Base-by-base conservation (phyloP, 2,113 vertebrate genomes). In the Eurystomus gularis region DNA sequence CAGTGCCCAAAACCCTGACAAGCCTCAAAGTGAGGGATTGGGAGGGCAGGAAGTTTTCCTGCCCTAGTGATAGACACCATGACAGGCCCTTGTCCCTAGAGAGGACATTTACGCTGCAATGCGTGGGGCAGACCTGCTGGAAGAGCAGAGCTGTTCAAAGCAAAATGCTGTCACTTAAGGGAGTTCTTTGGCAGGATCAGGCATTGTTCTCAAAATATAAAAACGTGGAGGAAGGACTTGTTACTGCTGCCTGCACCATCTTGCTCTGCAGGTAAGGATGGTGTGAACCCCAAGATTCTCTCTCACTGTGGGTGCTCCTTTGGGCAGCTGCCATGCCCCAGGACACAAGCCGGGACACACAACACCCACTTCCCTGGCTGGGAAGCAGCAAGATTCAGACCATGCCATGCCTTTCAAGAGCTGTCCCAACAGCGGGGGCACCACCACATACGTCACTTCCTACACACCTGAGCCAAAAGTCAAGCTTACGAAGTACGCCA, bases 271-370 rank as follows among this genome's bases (percentile, higher is more conserved):
- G 57, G 62, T 23, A 33, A 64, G n/a, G 2, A 2, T 28, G 23
- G 6, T 14, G 29, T 0, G 10, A 86, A 10, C 13, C 13, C 29
- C 20, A 24, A 55, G 29, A 7, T 37, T 9, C 2, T 35, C 15
- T 51, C 57, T 3, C 23, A 5, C 33, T 26, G 49, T 11, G 11
- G 35, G n/a, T 28, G 40, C 66, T 70, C 26, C 55, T 48, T 0
- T 35, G 68, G 60, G 79, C 44, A 69, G 55, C 44, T 79, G 70
- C 51, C 9, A 2, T 11, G 13, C 1, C 26, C 20, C 49, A 23
- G 3, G 5, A 0, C 16, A 31, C 0, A 0, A 80, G 52, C 18
- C 13, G 1, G 16, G 37, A 18, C 18, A 9, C 29, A 13, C 3
- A 5, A 2, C 2, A 3, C 17, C 31, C 31, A 16, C 15, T n/a